A percentile compares a stretch with the other conserved stretches of the same genome.
Evolutionary conservation across 2,113 vertebrate genomes (phyloP).

Genomic region (Alces alces): DNA sequence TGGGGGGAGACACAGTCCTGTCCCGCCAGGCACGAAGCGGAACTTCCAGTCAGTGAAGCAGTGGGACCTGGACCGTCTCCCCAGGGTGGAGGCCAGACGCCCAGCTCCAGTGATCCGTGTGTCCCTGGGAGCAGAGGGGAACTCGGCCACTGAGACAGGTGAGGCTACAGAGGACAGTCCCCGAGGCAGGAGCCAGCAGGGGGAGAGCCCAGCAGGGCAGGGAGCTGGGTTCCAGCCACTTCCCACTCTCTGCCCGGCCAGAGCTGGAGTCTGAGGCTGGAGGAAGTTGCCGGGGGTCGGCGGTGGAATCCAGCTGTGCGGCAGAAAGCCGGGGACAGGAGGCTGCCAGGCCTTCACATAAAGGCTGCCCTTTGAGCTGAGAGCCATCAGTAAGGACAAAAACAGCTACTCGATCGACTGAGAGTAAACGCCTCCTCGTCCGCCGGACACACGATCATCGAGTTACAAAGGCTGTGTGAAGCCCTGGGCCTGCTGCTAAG

Average conservation of each 20-base stretch:
- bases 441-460: accelerated
- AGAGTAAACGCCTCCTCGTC: not conserved
- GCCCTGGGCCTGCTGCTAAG: accelerated
- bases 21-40: not conserved
- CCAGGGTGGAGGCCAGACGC: not conserved
- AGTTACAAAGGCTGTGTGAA: not conserved
- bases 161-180: not conserved
- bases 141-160: accelerated
- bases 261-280: not conserved
- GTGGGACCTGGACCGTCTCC: not conserved
- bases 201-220: accelerated
- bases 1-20: no score
- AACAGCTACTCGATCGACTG: not conserved
- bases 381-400: not conserved
- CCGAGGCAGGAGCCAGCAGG: accelerated
- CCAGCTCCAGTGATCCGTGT: accelerated
- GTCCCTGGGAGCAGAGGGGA: not conserved
- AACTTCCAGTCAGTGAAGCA: not conserved
- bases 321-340: not conserved
- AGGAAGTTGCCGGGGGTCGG: accelerated
- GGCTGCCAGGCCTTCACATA: not conserved
- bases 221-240: not conserved
- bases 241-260: not conserved
- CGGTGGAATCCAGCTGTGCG: accelerated
- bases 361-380: not conserved